Base-by-base conservation (phyloP, 2,888 invertebrate species). In the Leptinotarsa rubiginosa region DNA sequence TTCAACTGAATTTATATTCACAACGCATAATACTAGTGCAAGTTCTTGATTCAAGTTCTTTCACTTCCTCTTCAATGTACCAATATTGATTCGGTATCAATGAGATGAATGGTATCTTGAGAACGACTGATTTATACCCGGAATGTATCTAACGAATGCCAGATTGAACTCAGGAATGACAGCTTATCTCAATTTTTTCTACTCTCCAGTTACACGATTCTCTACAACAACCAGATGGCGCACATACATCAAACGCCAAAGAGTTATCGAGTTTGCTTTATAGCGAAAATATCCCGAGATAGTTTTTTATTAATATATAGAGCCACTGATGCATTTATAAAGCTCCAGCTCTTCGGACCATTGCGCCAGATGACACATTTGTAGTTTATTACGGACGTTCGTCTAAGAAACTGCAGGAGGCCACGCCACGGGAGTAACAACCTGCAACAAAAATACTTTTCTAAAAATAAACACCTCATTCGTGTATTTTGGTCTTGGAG, bases 371-470 rank as follows among this genome's bases (percentile, higher is more conserved):
- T 62, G 62, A 62, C 62, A 62, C 20, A 20, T 50, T 62, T 25
- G 15, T 59, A 41, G 25, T 31, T 62, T 62, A 62, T 62, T 16
- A 62, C n/a, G 3, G 31, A 62, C 31, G 41, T 16, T 16, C 31
- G 49, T 10, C 52, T 52, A 66, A 68, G 68, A 68, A 20, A 68
- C 68, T 54, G 49, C 68, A 68, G 31, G 1, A 41, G 47, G 41
- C 54, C 20, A 67, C 10, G 50, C 15, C 20, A 52, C 68, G 68
- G 41, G 68, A 5, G 49, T 54, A 68, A 68, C 50, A 52, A 52
- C 68, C 68, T 68, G 18, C 31, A 20, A 68, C 68, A 68, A 54
- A 68, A 68, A 68, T 68, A 68, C 31, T 47, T 31, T 68, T 68
- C 68, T 68, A 54, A 68, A 68, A 68, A 68, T 68, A 68, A n/a